phyloP scores from a whole-genome alignment of 2,113 vertebrate genomes.

The Elaphurus davidianus region DNA sequence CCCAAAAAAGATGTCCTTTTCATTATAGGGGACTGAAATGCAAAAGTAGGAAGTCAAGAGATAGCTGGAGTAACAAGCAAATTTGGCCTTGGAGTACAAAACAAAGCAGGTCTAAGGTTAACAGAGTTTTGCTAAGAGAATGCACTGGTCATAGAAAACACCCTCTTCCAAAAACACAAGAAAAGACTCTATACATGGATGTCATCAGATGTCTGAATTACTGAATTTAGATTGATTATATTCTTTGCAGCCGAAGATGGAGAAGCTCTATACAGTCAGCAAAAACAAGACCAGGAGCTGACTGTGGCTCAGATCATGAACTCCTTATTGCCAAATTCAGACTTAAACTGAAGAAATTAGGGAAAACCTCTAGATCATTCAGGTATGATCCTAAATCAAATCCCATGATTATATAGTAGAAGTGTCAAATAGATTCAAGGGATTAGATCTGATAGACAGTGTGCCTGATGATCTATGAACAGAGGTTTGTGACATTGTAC shows the following conservation, averaged over 20 bases:
- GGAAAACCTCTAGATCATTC: neutral
- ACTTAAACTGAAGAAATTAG: neutral
- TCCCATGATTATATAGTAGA: neutral
- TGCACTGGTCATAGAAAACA: neutral
- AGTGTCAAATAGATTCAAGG: neutral
- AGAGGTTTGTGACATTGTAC: neutral
- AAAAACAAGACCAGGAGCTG: neutral
- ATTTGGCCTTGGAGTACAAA: neutral
- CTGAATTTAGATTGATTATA: neutral
- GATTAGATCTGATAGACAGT: neutral
- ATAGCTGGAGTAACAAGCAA: neutral
- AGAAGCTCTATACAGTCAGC: neutral
- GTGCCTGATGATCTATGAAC: neutral
- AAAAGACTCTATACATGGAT: neutral
- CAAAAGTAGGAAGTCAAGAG: neutral
- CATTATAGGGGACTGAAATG: neutral
- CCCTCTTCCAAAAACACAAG: neutral
- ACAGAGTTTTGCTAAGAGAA: neutral
- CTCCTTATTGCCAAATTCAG: neutral
- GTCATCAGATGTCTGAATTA: neutral
- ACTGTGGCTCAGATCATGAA: neutral
- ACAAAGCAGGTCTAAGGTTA: neutral
- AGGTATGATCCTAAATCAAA: neutral
- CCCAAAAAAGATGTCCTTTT: neutral
- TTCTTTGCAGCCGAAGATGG: neutral